A percentile compares a stretch with the other conserved stretches of the same genome.
Conservation (phyloP, 2,888 invertebrate species). For the Esperia sulphurella region DNA sequence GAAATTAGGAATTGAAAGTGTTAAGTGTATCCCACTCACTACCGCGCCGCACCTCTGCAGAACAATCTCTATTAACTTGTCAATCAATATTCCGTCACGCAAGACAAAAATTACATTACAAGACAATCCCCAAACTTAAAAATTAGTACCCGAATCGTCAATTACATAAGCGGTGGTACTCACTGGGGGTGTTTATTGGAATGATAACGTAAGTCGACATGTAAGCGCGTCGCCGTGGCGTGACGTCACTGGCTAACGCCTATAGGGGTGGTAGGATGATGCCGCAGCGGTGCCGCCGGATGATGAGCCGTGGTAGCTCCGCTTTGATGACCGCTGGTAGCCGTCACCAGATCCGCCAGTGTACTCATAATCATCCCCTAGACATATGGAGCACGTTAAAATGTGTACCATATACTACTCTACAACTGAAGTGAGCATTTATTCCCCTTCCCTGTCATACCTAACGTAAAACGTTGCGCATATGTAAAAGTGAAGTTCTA, state of each 20-base stretch:
- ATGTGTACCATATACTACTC: not conserved
- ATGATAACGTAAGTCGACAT: conserved; percentile 8
- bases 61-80: conserved; percentile 3
- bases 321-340: conserved; percentile 67
- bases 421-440: too few species aligned
- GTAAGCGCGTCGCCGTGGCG: conserved; percentile 13
- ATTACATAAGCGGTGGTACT: conserved; percentile 6
- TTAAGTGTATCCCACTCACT: not conserved
- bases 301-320: conserved; percentile 59
- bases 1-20: not conserved
- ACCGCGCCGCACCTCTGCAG: not conserved
- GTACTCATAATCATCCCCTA: conserved; percentile 74
- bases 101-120: conserved; percentile 2
- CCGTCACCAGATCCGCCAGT: conserved; percentile 73
- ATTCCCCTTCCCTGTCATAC: too few species aligned
- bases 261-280: conserved; percentile 72
- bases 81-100: not conserved
- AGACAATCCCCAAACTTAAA: not conserved
- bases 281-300: conserved; percentile 47
- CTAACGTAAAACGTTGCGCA: too few species aligned
- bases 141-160: not conserved
- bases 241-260: conserved; percentile 53
- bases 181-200: not conserved
- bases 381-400: not conserved
- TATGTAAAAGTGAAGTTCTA: too few species aligned